Base-by-base conservation (phyloP, 2,888 invertebrate genomes). In the Drosophila emarginata region DNA sequence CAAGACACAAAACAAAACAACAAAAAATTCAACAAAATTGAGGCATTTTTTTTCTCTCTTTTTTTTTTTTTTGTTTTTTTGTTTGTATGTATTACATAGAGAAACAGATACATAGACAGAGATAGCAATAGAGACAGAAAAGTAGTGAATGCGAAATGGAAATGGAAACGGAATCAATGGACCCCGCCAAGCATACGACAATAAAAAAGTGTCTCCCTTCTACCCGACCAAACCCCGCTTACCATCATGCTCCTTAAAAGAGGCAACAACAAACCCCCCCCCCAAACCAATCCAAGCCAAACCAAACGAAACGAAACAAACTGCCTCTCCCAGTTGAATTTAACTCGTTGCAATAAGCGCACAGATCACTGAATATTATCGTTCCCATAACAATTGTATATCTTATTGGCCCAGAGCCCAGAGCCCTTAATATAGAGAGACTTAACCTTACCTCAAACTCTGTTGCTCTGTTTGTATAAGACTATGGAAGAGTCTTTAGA, bases 311-410 rank as follows among this genome's bases (percentile, higher is more conserved):
- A 23, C 59, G 18, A 36, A 37, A 57, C 21, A 15, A 37, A 26
- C 39, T 45, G 45, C 45, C 45, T 45, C 45, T 45, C 45, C 45
- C 45, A 45, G 45, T 45, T 60, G 54, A 39, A 83, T 88, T 89
- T 90, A 90, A 90, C 89, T 88, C 88, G 83, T 90, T 90, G 85
- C 89, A 87, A 88, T 84, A 18, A 57, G 54, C 28, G 14, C 56
- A 89, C 90, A 89, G 90, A 89, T 90, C 89, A 89, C 76, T 90
- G 89, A 87, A 82, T 90, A 89, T 89, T 89, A 57, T 89, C 88
- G 89, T 88, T 89, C 87, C 85, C 83, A 83, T 84, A 88, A 89
- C 88, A 89, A 88, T 88, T 88, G 88, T 85, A 85, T 88, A 88
- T 86, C 89, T 40, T 28, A 88, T 88, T 89, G 88, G 87, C 88